A percentile compares a stretch with the other conserved stretches of the same genome.
Evolutionary conservation across 2,113 vertebrate species (phyloP).

Genomic region (Sinosuthora webbiana): DNA sequence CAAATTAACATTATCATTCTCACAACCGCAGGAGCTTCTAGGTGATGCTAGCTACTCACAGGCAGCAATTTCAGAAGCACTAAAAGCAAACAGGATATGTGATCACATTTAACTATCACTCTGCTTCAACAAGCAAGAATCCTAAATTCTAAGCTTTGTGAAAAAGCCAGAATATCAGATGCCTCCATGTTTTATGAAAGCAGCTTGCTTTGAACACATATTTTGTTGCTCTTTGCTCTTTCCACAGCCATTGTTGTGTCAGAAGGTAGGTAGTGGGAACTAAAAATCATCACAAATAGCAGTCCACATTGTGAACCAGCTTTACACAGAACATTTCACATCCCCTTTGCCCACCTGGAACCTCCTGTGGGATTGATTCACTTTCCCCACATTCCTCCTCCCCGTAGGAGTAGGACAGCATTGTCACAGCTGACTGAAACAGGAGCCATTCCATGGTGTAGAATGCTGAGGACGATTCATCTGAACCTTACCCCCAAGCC

Average conservation of each 20-base stretch:
- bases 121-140: background rate
- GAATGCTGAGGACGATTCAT: background rate
- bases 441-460: fast-evolving
- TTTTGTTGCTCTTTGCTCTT: background rate
- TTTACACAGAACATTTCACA: background rate
- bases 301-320: fast-evolving
- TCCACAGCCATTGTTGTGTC: background rate
- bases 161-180: background rate
- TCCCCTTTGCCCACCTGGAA: background rate
- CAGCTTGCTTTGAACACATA: fast-evolving
- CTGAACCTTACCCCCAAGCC: background rate
- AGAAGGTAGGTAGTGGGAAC: background rate
- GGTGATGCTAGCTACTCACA: background rate
- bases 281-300: background rate
- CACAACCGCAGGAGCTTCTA: background rate
- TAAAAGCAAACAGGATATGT: background rate
- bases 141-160: background rate
- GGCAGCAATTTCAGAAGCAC: background rate
- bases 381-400: background rate
- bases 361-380: background rate
- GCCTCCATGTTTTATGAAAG: background rate
- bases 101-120: background rate
- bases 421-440: background rate
- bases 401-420: background rate
- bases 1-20: background rate